Evolutionary conservation across 2,113 vertebrate genomes (phyloP), one percentile per base, ranked within the genome.

Genomic region (Tachycineta bicolor): DNA sequence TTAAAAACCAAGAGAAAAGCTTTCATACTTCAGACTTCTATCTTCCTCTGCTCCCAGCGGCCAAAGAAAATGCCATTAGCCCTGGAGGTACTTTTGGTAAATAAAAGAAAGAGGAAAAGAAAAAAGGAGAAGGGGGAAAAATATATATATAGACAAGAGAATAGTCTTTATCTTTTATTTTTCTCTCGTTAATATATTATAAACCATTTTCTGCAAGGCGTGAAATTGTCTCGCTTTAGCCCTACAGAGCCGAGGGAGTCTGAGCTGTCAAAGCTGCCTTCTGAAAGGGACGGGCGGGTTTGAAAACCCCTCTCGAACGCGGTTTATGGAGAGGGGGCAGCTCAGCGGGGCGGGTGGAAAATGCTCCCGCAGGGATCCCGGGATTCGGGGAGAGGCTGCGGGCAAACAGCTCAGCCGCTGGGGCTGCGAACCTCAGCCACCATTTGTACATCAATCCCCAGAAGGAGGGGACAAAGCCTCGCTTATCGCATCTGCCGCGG

Each of bases 21-120:
- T 84, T 96, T 94, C 86, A 95, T 44, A 87, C 87, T 63, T 91
- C 89, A 95, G 53, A 79, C 94, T 97, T 97, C 96, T 97, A 85
- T 67, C 84, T 89, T 83, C 52, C 90, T 92, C 89, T 88, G 81
- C 85, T 95, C 93, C 70, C 95, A 52, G 59, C 1, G 73, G 90
- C 94, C 84, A 92, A 74, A 59, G 58, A 83, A 95, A 97, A 93
- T 90, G 58, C 80, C 96, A 92, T 95, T 95, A 97, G 94, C 78
- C 90, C 92, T 87, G 76, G 77, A 90, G 82, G 52, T 87, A 82
- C 84, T 95, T 86, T 73, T 43, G 18, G 80, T 97, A 96, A 98
- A 98, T 73, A 97, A 95, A 96, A 79, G 91, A 76, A 80, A 91
- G 56, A 15, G 14, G 7, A 6, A 33, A 55, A 75, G 34, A 13